Evolutionary conservation across 2,888 invertebrate genomes (phyloP).

Genomic region (Scelioninae gen. 2): DNA sequence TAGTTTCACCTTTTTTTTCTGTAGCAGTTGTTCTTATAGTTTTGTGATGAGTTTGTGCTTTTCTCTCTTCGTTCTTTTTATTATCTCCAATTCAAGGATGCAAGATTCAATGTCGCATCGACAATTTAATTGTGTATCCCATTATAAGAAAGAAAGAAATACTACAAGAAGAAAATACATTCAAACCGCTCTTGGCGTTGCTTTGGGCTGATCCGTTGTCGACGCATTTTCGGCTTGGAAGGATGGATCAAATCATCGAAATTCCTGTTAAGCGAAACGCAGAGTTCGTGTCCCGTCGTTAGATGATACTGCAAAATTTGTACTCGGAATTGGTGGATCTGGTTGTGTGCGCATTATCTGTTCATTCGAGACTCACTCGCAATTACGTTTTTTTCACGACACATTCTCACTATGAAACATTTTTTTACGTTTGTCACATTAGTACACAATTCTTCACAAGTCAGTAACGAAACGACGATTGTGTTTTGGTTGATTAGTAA

Average conservation of each 20-base stretch:
- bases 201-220: conserved; percentile 65
- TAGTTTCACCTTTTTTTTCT: conserved; percentile 34
- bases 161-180: background rate
- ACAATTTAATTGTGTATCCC: conserved; percentile 35
- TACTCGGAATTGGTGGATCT: conserved; percentile 39
- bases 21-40: conserved; percentile 40
- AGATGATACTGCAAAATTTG: conserved; percentile 14
- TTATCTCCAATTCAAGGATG: conserved; percentile 28
- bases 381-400: conserved; percentile 10
- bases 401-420: background rate
- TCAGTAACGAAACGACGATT: conserved; percentile 31
- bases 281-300: conserved; percentile 3
- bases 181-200: conserved; percentile 63
- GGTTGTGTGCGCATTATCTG: conserved; percentile 33
- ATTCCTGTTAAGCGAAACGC: conserved; percentile 7
- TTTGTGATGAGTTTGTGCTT: conserved; percentile 55
- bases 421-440: conserved; percentile 8
- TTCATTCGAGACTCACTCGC: conserved; percentile 20
- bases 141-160: conserved; percentile 1
- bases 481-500: background rate
- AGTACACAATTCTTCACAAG: background rate
- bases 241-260: conserved; percentile 12
- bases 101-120: conserved; percentile 23
- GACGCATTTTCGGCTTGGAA: conserved; percentile 10
- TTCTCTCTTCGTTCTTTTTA: conserved; percentile 54